Evolutionary conservation across 2,797 vertebrate genomes (phyloP).

Genomic region (Trichosurus vulpecula): DNA sequence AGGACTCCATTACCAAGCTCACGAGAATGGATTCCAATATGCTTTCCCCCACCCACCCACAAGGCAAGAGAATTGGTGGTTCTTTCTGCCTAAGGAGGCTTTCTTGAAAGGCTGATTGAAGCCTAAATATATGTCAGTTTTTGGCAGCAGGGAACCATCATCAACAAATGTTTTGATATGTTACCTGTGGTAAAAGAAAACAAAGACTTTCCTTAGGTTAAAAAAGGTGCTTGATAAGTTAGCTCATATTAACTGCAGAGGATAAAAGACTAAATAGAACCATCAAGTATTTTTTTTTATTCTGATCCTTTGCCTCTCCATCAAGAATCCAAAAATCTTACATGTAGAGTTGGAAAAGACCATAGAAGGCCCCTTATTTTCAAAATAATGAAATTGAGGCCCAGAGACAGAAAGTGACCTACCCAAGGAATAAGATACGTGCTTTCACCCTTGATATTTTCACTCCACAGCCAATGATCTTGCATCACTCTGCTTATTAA

Average conservation of each 20-base stretch:
- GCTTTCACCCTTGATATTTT: background rate
- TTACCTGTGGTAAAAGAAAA: background rate
- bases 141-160: background rate
- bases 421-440: background rate
- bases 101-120: background rate
- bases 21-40: background rate
- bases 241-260: background rate
- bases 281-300: background rate
- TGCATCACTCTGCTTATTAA: background rate
- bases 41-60: background rate
- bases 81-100: background rate
- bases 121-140: background rate
- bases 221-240: background rate
- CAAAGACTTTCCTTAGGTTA: background rate
- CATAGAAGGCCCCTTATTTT: background rate
- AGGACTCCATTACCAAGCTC: background rate
- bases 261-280: background rate
- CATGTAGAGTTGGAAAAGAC: background rate
- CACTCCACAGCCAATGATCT: background rate
- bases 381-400: background rate
- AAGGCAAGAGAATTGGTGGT: background rate
- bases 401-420: background rate
- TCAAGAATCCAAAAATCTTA: background rate
- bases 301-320: background rate
- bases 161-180: background rate